Evolutionary conservation across 2,113 vertebrate genomes (phyloP), one percentile per base, ranked within the genome.

Genomic region (Probosciger aterrimus): DNA sequence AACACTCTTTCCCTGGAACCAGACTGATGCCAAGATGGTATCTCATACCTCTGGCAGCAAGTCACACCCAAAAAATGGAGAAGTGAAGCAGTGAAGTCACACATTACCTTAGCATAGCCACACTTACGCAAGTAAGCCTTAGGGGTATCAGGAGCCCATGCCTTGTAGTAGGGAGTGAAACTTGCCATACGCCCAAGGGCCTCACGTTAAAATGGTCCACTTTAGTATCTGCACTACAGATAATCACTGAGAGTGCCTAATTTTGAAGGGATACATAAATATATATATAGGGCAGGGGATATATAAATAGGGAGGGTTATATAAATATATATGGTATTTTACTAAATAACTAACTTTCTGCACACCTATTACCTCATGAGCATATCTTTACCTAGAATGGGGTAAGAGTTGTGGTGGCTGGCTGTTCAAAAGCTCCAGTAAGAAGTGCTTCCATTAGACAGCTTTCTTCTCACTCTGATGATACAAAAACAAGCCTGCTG

Each of bases 91-190:
- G 18, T 27, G 46, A 81, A 92, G 33, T 5, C 50, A 55, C 10
- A 18, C 16, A 5, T 69, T 25, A 30, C 31, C 28, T 85, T 68
- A 73, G 44, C 16, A 20, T 50, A 86, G 41, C 22, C n/a, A 19
- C 6, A 20, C 4, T 28, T 11, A n/a, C 0, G 1, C 39, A 83
- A 9, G 37, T 10, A 41, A 82, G 24, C 1, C 4, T 55, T n/a
- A 64, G 30, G 47, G 35, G 47, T 0, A 0, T 23, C 35, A 28
- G 30, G 25, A 86, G 16, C 17, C n/a, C 27, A 14, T 10, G 28
- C 5, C 5, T 73, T 77, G 35, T 33, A 28, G 14, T 13, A 57
- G 4, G 28, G 67, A 85, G n/a, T 64, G 49, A 84, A 90, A 73
- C 9, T 37, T 87, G 24, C 10, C 31, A 9, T 28, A 22, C 25